Conservation (phyloP, 2,113 vertebrate species). For the Nycticorax nycticorax region DNA sequence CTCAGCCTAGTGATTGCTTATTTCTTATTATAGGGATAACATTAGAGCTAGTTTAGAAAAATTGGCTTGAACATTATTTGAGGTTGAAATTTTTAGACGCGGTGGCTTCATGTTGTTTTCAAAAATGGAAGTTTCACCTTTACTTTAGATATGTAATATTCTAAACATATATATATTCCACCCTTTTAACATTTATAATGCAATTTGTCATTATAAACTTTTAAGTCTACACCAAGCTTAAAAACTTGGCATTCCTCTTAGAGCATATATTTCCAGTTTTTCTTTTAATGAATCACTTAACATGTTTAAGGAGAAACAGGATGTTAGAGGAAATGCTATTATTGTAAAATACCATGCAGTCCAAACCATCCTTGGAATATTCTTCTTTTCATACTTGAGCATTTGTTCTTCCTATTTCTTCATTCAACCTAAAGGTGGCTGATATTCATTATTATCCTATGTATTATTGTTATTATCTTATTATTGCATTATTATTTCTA, state of each 20-base stretch:
- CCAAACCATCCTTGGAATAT: neutral
- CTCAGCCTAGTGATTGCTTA: neutral
- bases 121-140: neutral
- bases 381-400: neutral
- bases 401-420: neutral
- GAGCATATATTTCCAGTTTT: neutral
- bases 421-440: neutral
- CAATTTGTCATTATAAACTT: neutral
- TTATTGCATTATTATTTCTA: neutral
- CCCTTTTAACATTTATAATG: neutral
- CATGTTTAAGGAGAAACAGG: neutral
- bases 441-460: neutral
- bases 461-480: neutral
- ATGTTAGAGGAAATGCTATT: neutral
- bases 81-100: neutral
- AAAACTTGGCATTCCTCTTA: neutral
- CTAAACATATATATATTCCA: neutral
- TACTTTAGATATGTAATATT: neutral
- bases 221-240: neutral
- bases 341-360: neutral
- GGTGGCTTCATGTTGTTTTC: neutral
- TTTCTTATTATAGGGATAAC: neutral
- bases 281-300: neutral
- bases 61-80: neutral
- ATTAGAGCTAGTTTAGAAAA: neutral